A percentile compares a stretch with the other conserved stretches of the same genome.
phyloP scores from a whole-genome alignment of 2,888 invertebrate genomes.

The Autographa gamma region DNA sequence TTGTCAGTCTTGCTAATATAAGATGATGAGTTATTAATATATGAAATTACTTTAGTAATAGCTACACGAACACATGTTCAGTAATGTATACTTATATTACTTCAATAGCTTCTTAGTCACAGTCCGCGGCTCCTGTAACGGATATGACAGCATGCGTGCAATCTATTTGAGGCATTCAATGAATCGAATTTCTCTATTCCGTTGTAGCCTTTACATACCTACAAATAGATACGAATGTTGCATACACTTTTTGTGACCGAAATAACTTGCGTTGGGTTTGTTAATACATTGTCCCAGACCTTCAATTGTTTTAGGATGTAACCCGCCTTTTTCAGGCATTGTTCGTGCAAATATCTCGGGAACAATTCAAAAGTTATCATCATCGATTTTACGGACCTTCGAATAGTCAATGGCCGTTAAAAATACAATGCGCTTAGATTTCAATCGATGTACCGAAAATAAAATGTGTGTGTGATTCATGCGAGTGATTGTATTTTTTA shows the following conservation, averaged over 20 bases:
- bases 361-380: constrained; percentile 38
- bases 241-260: constrained; percentile 21
- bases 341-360: constrained; percentile 51
- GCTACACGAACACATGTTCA: constrained; percentile 40
- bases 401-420: constrained; percentile 44
- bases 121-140: constrained; percentile 66
- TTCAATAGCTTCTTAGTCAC: constrained; percentile 67
- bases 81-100: constrained; percentile 50
- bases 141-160: constrained; percentile 68
- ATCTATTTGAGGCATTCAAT: constrained; percentile 38
- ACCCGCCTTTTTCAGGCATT: constrained; percentile 39
- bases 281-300: constrained; percentile 41
- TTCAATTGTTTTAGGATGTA: constrained; percentile 54
- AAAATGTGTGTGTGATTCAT: constrained; percentile 22
- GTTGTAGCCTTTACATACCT: constrained; percentile 31
- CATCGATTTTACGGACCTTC: constrained; percentile 45
- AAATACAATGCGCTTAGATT: constrained; percentile 37
- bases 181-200: constrained; percentile 22
- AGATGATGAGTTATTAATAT: constrained; percentile 42
- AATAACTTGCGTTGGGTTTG: constrained; percentile 25
- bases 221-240: constrained; percentile 37
- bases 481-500: constrained; percentile 24
- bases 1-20: constrained; percentile 30
- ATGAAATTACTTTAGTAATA: constrained; percentile 48
- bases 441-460: constrained; percentile 15